Conservation (phyloP, 2,888 invertebrate species). For the Eupithecia pulchellata region DNA sequence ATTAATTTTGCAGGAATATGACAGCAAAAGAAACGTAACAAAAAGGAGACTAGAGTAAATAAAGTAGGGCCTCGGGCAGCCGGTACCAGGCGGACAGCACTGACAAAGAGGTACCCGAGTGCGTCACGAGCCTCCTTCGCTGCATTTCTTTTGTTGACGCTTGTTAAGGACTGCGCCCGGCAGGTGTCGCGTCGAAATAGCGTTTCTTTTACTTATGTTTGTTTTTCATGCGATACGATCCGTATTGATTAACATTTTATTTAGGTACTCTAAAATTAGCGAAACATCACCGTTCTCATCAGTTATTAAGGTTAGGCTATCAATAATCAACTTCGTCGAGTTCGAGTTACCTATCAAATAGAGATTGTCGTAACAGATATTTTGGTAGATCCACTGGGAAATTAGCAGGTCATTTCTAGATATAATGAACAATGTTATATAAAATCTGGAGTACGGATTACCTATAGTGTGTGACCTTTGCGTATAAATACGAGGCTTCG, state of each 20-base stretch:
- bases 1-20: constrained; percentile 1
- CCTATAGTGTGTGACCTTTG: not conserved
- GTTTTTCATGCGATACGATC: not conserved
- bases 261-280: not conserved
- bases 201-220: not conserved
- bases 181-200: constrained; percentile 14
- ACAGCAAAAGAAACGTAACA: constrained; percentile 6
- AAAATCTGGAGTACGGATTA: not conserved
- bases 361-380: not conserved
- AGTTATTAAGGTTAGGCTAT: too few species aligned
- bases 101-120: constrained; percentile 64
- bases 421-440: not conserved
- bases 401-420: not conserved
- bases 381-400: not conserved
- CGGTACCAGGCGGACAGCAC: constrained; percentile 64
- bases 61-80: constrained; percentile 48
- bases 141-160: constrained; percentile 50
- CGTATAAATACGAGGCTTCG: constrained; percentile 2
- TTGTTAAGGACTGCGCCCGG: constrained; percentile 28
- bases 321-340: not conserved
- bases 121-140: constrained; percentile 61
- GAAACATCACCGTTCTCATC: not conserved
- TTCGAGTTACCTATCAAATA: not conserved
- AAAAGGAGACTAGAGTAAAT: constrained; percentile 29
- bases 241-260: not conserved